A percentile compares a stretch with the other conserved stretches of the same genome.
phyloP scores from a whole-genome alignment of 2,888 invertebrate genomes.

The Conus canariensis region DNA sequence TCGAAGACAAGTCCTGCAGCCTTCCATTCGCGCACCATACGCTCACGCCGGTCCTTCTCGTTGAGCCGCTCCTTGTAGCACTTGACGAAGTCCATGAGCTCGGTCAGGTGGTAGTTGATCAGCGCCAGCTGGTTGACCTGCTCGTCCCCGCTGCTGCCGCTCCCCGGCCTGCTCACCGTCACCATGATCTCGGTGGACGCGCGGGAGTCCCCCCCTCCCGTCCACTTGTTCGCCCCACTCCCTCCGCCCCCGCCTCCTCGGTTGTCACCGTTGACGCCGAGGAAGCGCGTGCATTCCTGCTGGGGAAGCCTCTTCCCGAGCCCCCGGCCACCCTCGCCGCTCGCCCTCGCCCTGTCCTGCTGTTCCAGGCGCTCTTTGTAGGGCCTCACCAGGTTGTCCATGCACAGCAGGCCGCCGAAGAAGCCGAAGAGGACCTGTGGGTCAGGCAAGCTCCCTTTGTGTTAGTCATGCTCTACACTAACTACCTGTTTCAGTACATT shows the following conservation, averaged over 20 bases:
- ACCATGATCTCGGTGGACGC: slow-evolving; percentile 47
- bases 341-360: slow-evolving; percentile 45
- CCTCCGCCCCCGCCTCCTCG: slow-evolving; percentile 35
- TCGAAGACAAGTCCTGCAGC: slow-evolving; percentile 76
- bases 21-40: slow-evolving; percentile 75
- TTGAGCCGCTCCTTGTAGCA: slow-evolving; percentile 67
- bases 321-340: slow-evolving; percentile 49
- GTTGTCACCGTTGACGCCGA: slow-evolving; percentile 62
- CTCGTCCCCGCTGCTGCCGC: slow-evolving; percentile 37
- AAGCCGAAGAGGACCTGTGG: slow-evolving; percentile 72
- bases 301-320: slow-evolving; percentile 46
- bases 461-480: no score
- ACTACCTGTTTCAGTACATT: not conserved
- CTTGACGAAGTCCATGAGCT: slow-evolving; percentile 66
- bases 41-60: slow-evolving; percentile 72
- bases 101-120: slow-evolving; percentile 64
- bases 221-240: not conserved
- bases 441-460: no score
- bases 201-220: slow-evolving; percentile 41
- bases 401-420: slow-evolving; percentile 71
- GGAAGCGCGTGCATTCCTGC: slow-evolving; percentile 49
- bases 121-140: slow-evolving; percentile 60
- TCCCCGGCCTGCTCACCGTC: slow-evolving; percentile 37
- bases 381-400: slow-evolving; percentile 70
- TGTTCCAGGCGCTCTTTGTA: slow-evolving; percentile 59